Evolutionary conservation across 2,797 vertebrate species (phyloP).

Genomic region (Buphagus erythrorhynchus): DNA sequence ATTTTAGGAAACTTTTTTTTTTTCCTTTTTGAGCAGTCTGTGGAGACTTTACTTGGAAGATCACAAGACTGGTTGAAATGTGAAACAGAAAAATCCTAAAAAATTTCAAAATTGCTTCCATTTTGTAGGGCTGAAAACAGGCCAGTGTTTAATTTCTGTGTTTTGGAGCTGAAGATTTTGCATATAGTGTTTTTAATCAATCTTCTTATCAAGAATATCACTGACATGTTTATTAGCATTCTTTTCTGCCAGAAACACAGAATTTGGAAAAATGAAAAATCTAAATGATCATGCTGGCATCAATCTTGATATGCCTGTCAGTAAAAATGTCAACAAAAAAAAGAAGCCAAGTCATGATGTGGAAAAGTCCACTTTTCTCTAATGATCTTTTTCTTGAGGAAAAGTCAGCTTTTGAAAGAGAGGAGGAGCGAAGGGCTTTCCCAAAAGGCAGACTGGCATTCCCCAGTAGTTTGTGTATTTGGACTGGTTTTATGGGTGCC

Average conservation of each 20-base stretch:
- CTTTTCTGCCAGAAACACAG: neutral
- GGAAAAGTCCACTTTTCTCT: neutral
- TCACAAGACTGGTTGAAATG: slow-evolving; percentile 3
- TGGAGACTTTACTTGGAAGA: slow-evolving; percentile 20
- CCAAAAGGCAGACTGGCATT: rapidly evolving
- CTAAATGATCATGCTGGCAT: neutral
- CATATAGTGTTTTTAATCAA: neutral
- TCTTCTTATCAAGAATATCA: slow-evolving; percentile 35
- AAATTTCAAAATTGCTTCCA: slow-evolving; percentile 25
- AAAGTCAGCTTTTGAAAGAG: neutral
- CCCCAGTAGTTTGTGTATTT: neutral
- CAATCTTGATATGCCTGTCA: neutral
- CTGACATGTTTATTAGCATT: neutral
- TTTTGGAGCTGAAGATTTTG: neutral
- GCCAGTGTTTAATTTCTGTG: neutral
- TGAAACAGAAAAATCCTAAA: slow-evolving; percentile 35
- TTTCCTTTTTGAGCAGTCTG: neutral
- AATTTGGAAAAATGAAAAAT: neutral
- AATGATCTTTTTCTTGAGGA: neutral
- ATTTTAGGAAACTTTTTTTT: slow-evolving; percentile 4
- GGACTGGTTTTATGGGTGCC: neutral
- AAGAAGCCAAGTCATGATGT: neutral
- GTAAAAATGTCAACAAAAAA: neutral
- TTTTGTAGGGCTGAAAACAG: slow-evolving; percentile 23
- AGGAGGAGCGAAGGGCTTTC: neutral